These are phyloP conservation scores for Prionace glauca DNA, from an alignment of 2,797 vertebrate genomes.

Conservation along the genomic window DNA sequence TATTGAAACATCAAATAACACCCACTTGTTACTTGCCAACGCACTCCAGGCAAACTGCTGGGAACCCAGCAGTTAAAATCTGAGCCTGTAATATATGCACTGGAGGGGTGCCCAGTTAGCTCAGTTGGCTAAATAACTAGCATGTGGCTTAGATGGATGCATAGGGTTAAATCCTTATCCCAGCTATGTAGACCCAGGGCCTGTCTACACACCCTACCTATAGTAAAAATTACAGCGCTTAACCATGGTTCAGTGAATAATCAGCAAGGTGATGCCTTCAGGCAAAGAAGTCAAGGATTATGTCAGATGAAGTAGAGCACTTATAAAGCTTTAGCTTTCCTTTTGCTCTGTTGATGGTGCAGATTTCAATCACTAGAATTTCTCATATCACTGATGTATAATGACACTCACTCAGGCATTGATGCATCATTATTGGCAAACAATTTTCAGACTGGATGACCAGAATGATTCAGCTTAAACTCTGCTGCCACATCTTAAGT, in stretches of 20 bases:
- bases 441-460: neutral
- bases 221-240: neutral
- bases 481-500: neutral
- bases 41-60: neutral
- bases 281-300: neutral
- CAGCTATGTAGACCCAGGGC: neutral
- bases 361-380: neutral
- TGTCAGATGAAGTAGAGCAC: neutral
- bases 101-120: neutral
- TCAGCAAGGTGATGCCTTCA: neutral
- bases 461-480: too few species aligned
- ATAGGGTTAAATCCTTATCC: neutral
- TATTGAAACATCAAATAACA: neutral
- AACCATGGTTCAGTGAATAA: neutral
- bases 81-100: neutral
- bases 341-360: neutral
- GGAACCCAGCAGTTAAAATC: neutral
- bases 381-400: neutral
- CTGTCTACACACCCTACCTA: neutral
- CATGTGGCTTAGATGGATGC: neutral
- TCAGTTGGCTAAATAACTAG: neutral
- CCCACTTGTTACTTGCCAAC: neutral
- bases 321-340: neutral
- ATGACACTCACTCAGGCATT: neutral
- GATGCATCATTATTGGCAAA: conserved; percentile 3